These are phyloP conservation scores for Vimba vimba DNA, from an alignment of 2,113 vertebrate species.

Conservation along the genomic window DNA sequence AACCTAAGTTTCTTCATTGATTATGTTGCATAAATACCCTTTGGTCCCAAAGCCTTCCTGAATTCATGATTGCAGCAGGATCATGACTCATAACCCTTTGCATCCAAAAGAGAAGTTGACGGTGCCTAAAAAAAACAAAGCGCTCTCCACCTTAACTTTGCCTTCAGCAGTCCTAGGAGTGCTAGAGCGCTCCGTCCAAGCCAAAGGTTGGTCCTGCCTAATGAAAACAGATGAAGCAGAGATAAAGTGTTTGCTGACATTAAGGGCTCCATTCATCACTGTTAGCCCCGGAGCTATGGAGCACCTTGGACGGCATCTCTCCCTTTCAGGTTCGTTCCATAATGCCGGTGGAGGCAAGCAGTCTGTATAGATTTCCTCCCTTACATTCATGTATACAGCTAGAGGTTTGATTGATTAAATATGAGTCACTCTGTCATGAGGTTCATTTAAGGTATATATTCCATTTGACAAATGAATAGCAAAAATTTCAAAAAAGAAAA, in stretches of 20 bases:
- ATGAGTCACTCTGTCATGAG: constrained; percentile 11
- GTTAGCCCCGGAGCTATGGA: constrained; percentile 77
- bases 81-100: neutral
- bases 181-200: constrained; percentile 74
- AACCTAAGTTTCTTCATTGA: neutral
- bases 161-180: constrained; percentile 71
- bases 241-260: constrained; percentile 84
- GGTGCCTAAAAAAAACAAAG: constrained; percentile 27
- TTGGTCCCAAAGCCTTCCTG: neutral
- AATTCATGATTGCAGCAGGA: constrained; percentile 7
- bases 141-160: constrained; percentile 60
- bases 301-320: constrained; percentile 75
- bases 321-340: constrained; percentile 67
- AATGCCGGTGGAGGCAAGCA: constrained; percentile 63
- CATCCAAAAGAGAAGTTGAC: constrained; percentile 2
- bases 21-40: neutral
- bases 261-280: constrained; percentile 83
- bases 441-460: constrained; percentile 6
- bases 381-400: constrained; percentile 47
- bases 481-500: neutral
- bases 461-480: neutral
- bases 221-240: constrained; percentile 87
- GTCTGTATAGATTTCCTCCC: constrained; percentile 59
- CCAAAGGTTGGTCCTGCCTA: constrained; percentile 80
- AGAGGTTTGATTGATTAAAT: constrained; percentile 38